phyloP scores from a whole-genome alignment of 2,888 invertebrate species.

The Folsomia candida region DNA sequence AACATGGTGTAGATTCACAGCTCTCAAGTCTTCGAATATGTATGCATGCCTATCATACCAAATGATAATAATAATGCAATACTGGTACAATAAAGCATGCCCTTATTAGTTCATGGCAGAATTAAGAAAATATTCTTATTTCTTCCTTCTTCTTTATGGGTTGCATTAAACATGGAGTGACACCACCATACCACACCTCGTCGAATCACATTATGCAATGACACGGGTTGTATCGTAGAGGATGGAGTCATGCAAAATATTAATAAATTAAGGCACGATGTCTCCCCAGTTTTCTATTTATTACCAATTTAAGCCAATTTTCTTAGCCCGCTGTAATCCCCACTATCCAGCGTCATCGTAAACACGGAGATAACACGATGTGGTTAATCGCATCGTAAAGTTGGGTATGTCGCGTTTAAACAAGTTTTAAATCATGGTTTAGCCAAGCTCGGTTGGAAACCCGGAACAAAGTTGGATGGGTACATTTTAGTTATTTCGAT shows the following conservation, averaged over 20 bases:
- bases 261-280: too few species aligned
- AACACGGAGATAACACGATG: not conserved
- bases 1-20: too few species aligned
- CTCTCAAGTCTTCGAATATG: not conserved
- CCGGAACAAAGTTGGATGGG: too few species aligned
- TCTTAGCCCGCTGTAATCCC: too few species aligned
- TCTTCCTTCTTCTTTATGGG: not conserved
- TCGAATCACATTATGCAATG: constrained; percentile 12
- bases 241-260: too few species aligned
- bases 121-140: not conserved
- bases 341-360: not conserved
- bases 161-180: too few species aligned
- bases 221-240: too few species aligned
- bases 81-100: not conserved
- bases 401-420: too few species aligned
- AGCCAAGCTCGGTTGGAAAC: constrained; percentile 11
- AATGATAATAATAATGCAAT: not conserved
- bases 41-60: not conserved
- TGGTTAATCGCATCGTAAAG: not conserved
- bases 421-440: constrained; percentile 10
- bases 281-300: too few species aligned
- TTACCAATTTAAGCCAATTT: too few species aligned
- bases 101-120: constrained; percentile 2
- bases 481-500: too few species aligned
- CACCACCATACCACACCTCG: constrained; percentile 14